Percentiles rank a stretch among this genome's conserved stretches.
phyloP scores from a whole-genome alignment of 2,797 vertebrate species.

The Sebastiscus albofasciatus region DNA sequence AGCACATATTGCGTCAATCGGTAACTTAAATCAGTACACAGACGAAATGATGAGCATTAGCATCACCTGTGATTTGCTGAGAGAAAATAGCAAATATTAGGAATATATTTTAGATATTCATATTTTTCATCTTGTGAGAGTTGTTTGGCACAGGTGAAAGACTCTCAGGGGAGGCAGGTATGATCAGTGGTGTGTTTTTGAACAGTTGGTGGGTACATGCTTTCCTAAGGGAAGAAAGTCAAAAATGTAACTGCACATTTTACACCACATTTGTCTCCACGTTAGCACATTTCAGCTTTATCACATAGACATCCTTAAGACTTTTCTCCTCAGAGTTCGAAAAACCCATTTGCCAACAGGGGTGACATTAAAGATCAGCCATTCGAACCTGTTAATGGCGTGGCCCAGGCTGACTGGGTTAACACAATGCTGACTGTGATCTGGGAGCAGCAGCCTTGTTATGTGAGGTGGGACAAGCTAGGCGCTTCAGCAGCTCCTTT shows the following conservation, averaged over 20 bases:
- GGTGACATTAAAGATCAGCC: constrained; percentile 34
- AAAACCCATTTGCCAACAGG: not conserved
- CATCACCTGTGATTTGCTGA: not conserved
- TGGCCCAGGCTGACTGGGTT: constrained; percentile 43
- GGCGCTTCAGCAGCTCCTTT: constrained; percentile 79
- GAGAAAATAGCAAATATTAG: not conserved
- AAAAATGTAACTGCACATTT: not conserved
- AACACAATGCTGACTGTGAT: constrained; percentile 60
- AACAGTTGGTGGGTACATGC: not conserved
- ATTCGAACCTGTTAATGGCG: constrained; percentile 33
- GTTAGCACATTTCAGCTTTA: not conserved
- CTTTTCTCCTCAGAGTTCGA: not conserved
- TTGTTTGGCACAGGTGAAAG: not conserved
- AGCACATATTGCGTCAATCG: no score
- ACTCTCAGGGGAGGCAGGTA: not conserved
- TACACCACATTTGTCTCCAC: not conserved
- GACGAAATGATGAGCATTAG: not conserved
- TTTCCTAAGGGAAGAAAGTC: not conserved
- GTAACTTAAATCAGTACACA: not conserved
- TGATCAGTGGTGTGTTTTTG: not conserved
- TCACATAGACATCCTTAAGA: not conserved
- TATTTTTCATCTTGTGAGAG: not conserved
- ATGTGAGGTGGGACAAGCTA: constrained; percentile 70
- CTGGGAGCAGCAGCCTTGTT: constrained; percentile 56
- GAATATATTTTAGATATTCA: not conserved